Conservation (phyloP, 1,140 invertebrate genomes). For the Drosophila novamexicana region DNA sequence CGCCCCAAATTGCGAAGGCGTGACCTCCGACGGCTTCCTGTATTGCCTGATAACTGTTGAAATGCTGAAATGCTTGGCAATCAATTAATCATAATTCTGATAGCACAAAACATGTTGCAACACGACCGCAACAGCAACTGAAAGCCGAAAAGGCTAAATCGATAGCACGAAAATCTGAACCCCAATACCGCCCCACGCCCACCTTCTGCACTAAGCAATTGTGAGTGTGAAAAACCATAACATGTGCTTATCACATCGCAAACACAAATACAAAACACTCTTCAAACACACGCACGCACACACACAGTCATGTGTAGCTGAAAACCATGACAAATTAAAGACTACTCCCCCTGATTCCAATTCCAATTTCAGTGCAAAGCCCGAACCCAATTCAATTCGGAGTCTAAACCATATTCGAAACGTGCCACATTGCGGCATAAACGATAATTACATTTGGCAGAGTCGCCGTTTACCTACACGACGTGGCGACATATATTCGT, state of each 20-base stretch:
- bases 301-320: conserved; percentile 51
- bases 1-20: conserved; percentile 61
- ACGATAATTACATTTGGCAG: conserved; percentile 76
- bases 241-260: conserved; percentile 76
- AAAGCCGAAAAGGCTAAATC: conserved; percentile 55
- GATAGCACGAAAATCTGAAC: conserved; percentile 57
- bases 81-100: conserved; percentile 79
- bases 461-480: conserved; percentile 46
- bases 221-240: conserved; percentile 74
- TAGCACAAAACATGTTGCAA: conserved; percentile 71
- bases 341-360: conserved; percentile 32
- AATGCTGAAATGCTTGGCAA: conserved; percentile 57
- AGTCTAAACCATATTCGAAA: conserved; percentile 59
- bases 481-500: conserved; percentile 57
- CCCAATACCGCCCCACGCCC: conserved; percentile 26
- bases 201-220: conserved; percentile 6
- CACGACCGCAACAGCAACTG: conserved; percentile 61
- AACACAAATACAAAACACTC: conserved; percentile 35
- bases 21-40: conserved; percentile 36
- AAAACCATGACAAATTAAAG: conserved; percentile 79
- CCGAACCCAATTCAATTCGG: conserved; percentile 8
- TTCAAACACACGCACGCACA: conserved; percentile 19
- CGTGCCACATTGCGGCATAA: conserved; percentile 75
- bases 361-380: conserved; percentile 17
- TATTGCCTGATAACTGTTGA: conserved; percentile 1